Percentiles rank a stretch among this genome's conserved stretches.
Conservation (phyloP, 2,113 vertebrate species). For the Acrocephalus arundinaceus region DNA sequence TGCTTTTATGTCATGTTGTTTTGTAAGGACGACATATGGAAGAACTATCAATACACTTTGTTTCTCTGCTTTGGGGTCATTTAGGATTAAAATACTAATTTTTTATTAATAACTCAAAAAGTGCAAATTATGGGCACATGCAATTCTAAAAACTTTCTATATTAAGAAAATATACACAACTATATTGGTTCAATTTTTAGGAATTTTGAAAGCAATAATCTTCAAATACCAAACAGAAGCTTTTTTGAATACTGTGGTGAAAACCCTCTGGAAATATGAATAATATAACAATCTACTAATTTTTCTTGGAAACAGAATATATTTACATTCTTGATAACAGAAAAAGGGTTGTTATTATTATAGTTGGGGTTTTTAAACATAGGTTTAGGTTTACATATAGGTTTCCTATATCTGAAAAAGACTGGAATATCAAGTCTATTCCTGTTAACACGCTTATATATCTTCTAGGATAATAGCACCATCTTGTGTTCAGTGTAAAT, state of each 20-base stretch:
- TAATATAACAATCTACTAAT: background rate
- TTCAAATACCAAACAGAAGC: background rate
- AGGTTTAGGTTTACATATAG: background rate
- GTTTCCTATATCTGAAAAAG: background rate
- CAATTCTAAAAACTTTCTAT: background rate
- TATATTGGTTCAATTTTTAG: background rate
- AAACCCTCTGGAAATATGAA: background rate
- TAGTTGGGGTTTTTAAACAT: background rate
- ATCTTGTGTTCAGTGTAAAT: constrained; percentile 53
- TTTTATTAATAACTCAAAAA: background rate
- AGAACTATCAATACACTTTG: background rate
- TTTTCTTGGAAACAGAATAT: background rate
- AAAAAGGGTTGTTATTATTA: background rate
- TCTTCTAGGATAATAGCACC: constrained; percentile 42
- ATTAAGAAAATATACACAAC: background rate
- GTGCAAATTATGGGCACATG: background rate
- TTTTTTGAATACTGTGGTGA: background rate
- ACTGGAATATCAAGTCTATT: background rate
- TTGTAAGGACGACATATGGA: background rate
- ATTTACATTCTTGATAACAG: background rate
- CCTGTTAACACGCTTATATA: background rate
- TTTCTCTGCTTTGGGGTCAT: background rate
- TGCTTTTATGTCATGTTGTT: background rate
- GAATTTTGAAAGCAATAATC: background rate
- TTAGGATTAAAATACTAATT: background rate